A percentile compares a stretch with the other conserved stretches of the same genome.
phyloP scores from a whole-genome alignment of 2,888 invertebrate species.

The Anthophora plumipes region DNA sequence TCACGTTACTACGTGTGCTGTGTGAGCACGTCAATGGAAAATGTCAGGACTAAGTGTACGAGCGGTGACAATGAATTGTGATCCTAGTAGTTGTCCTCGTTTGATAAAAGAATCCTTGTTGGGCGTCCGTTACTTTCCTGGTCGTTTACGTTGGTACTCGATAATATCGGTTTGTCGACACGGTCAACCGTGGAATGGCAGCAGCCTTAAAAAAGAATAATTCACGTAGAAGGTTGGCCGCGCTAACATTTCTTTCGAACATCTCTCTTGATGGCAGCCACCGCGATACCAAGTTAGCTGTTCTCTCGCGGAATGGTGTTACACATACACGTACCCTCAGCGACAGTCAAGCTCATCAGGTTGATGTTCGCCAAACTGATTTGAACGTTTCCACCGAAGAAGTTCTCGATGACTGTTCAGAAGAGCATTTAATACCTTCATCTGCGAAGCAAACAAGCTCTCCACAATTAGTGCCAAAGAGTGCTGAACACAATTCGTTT shows the following conservation, averaged over 20 bases:
- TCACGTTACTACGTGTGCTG: slow-evolving; percentile 68
- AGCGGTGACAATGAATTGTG: slow-evolving; percentile 80
- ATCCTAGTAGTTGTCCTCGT: slow-evolving; percentile 78
- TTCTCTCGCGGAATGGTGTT: slow-evolving; percentile 81
- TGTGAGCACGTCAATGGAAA: slow-evolving; percentile 65
- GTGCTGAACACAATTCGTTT: slow-evolving; percentile 85
- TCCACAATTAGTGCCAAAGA: slow-evolving; percentile 62
- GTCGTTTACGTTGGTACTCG: slow-evolving; percentile 55
- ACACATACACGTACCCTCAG: slow-evolving; percentile 68
- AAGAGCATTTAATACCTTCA: slow-evolving; percentile 60
- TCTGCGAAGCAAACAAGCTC: slow-evolving; percentile 56
- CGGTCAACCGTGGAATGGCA: slow-evolving; percentile 84
- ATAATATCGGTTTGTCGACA: slow-evolving; percentile 48
- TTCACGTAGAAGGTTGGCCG: slow-evolving; percentile 94
- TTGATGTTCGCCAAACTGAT: slow-evolving; percentile 64
- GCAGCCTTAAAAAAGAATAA: slow-evolving; percentile 86
- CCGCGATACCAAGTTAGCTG: slow-evolving; percentile 88
- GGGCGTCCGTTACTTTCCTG: slow-evolving; percentile 42
- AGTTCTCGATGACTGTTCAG: slow-evolving; percentile 79
- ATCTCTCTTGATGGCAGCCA: slow-evolving; percentile 97
- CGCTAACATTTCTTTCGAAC: slow-evolving; percentile 96
- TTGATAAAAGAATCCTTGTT: slow-evolving; percentile 63
- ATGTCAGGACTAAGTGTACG: slow-evolving; percentile 81
- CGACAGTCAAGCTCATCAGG: slow-evolving; percentile 69
- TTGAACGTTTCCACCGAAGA: slow-evolving; percentile 77